These are phyloP conservation scores for Corbicula japonica DNA, from an alignment of 2,888 invertebrate species.

Conservation along the genomic window DNA sequence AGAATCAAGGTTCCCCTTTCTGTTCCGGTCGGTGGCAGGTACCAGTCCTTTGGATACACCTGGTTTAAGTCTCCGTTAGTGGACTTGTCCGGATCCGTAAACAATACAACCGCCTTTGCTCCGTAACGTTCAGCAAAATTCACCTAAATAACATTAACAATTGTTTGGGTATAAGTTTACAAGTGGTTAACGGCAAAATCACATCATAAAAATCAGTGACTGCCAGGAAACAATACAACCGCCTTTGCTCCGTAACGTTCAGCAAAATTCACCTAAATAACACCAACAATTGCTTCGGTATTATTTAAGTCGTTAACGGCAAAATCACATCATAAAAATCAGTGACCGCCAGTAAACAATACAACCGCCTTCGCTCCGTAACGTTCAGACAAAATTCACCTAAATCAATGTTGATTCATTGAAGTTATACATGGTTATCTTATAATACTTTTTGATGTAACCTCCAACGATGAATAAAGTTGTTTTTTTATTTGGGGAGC, in stretches of 20 bases:
- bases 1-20: conserved; percentile 87
- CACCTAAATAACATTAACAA: too few relatives aligned
- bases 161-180: too few relatives aligned
- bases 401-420: too few relatives aligned
- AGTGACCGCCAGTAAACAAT: conserved; percentile 86
- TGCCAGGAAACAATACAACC: conserved; percentile 86
- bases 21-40: conserved; percentile 87
- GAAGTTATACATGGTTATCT: too few relatives aligned
- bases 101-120: conserved; percentile 86
- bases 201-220: too few relatives aligned
- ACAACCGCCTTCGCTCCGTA: conserved; percentile 86
- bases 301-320: too few relatives aligned
- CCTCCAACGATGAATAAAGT: too few relatives aligned
- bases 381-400: conserved; percentile 82
- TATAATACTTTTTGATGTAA: too few relatives aligned
- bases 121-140: conserved; percentile 82
- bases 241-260: conserved; percentile 85
- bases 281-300: too few relatives aligned
- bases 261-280: conserved; percentile 84
- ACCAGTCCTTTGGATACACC: conserved; percentile 87
- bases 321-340: too few relatives aligned
- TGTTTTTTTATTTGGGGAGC: too few relatives aligned
- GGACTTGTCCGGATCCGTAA: conserved; percentile 86
- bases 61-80: conserved; percentile 77
- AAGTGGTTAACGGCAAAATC: too few relatives aligned